Evolutionary conservation across 2,888 invertebrate species (phyloP), one percentile per base, ranked within the genome.

Genomic region (Cenopis cana): DNA sequence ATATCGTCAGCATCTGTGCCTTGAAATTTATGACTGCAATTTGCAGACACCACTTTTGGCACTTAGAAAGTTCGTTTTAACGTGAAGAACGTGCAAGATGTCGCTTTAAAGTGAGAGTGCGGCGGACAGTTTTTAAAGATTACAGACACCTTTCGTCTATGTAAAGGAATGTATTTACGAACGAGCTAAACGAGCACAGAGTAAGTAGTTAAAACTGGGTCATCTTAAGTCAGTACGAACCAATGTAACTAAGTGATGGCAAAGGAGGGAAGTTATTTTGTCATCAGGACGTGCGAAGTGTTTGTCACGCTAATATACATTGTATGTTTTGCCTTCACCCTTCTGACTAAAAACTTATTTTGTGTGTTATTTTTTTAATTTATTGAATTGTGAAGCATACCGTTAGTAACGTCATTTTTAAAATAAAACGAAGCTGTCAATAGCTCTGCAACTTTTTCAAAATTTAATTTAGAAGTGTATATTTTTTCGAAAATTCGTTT

Each of bases 1-100:
- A 73, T 49, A 85, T 85, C 83, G 78, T 57, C 68, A 76, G 71
- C 84, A 85, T 82, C 83, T 85, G 85, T 78, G 81, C 73, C 75
- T 68, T 72, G 69, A 77, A 81, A 85, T 82, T 83, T 84, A 84
- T 80, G 79, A 69, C 59, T 76, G 76, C 75, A 74, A 70, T 70
- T 73, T 69, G 70, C 70, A 69, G 65, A 73, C 73, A 73, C 73
- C 73, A 73, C 73, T 73, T 77, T 78, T 77, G 77, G 79, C 79
- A 78, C 81, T 79, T 78, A 77, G 78, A 80, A 82, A 83, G 77
- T 82, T 79, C 76, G 69, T 68, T 74, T 67, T 71, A 64, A 67
- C 72, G 75, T 77, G 75, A 79, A 81, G 75, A 75, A 76, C 73
- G 74, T 74, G 74, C 76, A 76, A 76, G 73, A 73, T 76, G 79